Evolutionary conservation across 2,888 invertebrate species (phyloP), one percentile per base, ranked within the genome.

Genomic region (Calephelis perditalis): DNA sequence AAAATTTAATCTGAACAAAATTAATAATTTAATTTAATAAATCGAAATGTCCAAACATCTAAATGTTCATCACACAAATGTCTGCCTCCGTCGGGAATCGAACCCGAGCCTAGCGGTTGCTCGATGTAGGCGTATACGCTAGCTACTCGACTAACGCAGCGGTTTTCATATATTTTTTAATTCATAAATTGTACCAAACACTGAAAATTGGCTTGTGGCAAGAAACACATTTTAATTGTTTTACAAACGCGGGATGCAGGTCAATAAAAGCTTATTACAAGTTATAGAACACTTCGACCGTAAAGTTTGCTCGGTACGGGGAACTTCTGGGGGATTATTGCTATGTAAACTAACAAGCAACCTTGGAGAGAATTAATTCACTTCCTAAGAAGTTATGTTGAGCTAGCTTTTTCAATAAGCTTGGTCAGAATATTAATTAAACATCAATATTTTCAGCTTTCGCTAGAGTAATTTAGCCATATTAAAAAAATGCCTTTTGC

Each of bases 171-270:
- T 15, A 15, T 1, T 40, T 40, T 40, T 40, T 40, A 8, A 40
- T 40, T 40, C 8, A 7, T 40, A 40, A 40, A 63, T 65, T 63
- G 63, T 57, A 60, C 68, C 68, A 63, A 46, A 56, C 61, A 59
- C 54, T 63, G 52, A 35, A 54, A 60, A 62, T 67, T 62, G 71
- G 68, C 66, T 68, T 67, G 69, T 66, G 68, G 69, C 68, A 67
- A 69, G 68, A 67, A 71, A 69, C 66, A 71, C 66, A 69, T 71
- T 72, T 72, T 72, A 70, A 72, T 73, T 73, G 72, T 70, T 71
- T 71, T 68, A 69, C 69, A 70, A 71, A 71, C 65, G 66, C 66
- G 65, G 66, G 67, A 66, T 65, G 69, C 43, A 67, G 71, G 68
- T 70, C 69, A 72, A 72, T 72, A 70, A 71, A 71, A 69, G 71